Conservation (phyloP, 2,888 invertebrate genomes). For the Cerceris rybyensis region DNA sequence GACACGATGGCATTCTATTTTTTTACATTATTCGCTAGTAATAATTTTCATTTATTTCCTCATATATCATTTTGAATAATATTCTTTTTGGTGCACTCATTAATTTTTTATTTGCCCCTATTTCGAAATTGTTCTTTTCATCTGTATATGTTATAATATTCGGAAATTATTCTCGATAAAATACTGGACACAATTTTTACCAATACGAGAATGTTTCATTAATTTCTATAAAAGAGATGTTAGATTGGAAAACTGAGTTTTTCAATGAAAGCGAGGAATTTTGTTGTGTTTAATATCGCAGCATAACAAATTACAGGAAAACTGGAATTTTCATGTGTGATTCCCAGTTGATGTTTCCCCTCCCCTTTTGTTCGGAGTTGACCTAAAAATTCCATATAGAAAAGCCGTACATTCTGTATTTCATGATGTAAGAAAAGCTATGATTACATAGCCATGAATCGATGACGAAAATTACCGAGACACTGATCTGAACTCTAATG, state of each 20-base stretch:
- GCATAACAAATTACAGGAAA: not conserved
- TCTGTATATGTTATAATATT: too few species aligned
- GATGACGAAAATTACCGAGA: conserved; percentile 38
- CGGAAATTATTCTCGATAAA: too few species aligned
- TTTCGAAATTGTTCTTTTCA: too few species aligned
- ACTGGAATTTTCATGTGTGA: not conserved
- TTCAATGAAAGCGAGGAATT: not conserved
- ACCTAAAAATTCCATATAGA: not conserved
- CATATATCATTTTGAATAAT: too few species aligned
- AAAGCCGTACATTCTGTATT: not conserved
- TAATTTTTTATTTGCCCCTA: too few species aligned
- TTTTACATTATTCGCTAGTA: too few species aligned
- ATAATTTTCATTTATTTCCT: too few species aligned
- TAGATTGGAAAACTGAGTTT: not conserved
- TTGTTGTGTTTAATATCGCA: not conserved
- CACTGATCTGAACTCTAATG: conserved; percentile 23
- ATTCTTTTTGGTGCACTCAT: too few species aligned
- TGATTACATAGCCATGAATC: conserved; percentile 34
- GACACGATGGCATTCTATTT: too few species aligned
- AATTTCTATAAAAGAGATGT: too few species aligned
- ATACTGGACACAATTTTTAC: too few species aligned
- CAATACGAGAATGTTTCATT: too few species aligned
- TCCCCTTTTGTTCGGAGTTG: not conserved
- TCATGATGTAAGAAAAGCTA: conserved; percentile 49
- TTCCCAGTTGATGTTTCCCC: not conserved